Base-by-base conservation (phyloP, 2,888 invertebrate genomes). In the Drosophila infuscata region DNA sequence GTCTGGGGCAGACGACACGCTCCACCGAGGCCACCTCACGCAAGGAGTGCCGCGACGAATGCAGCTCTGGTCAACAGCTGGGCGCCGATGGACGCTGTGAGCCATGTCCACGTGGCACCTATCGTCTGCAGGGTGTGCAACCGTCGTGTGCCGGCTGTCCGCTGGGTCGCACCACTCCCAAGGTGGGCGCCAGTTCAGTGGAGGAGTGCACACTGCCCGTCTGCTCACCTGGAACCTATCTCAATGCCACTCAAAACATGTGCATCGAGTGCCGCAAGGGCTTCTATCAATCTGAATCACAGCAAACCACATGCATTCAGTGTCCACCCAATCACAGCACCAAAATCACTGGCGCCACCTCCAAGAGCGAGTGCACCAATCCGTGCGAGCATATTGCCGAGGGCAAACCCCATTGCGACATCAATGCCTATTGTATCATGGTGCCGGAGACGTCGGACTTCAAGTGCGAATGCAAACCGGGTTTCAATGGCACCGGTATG, bases 241-340 rank as follows among this genome's bases (percentile, higher is more conserved):
- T 99, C 83, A 98, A 98, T 92, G 96, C 95, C 30, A 97, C 97
- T 0, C 94, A 97, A 73, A 98, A 98, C 92, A 95, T 95, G 83
- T 99, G 99, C 91, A 94, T 97, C 58, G 95, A 96, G 72, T 99
- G 99, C 92, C 96, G 96, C 82, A 97, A 97, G 92, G 98, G 98
- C 76, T 97, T 96, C 68, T 99, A 98, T 92, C 99, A 98, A 92
- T 95, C 98, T 1, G 97, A 97, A 88, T 95, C 96, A 0, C 98
- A 98, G 91, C 98, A 99, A 91, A 97, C 97, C 0, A 94, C 95
- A 46, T 99, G 98, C 92, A 94, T 97, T 62, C 95, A 96, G 46
- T 99, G 99, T 91, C 98, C 98, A 33, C 96, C 97, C 49, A 98
- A 98, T 92, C 98, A 97, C 29, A 98, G 98, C 88, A 99, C 99